These are phyloP conservation scores for Cavia porcellus DNA, from an alignment of 2,113 vertebrate genomes.

Conservation along the genomic window DNA sequence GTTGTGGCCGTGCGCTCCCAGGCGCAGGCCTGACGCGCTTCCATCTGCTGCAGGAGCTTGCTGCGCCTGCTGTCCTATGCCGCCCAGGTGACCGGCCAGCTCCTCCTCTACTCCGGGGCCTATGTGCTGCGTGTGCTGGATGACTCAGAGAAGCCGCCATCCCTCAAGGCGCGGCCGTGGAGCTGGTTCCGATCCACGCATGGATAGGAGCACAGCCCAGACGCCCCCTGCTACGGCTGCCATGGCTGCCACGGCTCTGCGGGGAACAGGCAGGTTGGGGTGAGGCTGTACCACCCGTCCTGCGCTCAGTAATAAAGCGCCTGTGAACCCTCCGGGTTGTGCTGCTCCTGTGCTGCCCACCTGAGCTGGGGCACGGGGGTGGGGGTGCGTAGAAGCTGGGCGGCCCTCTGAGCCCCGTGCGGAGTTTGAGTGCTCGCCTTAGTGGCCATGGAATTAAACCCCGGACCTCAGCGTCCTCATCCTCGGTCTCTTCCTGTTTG, in stretches of 20 bases:
- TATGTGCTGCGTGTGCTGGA: conserved; percentile 87
- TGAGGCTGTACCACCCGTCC: neutral
- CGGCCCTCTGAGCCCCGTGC: neutral
- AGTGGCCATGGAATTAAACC: neutral
- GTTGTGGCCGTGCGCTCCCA: neutral
- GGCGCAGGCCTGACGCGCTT: neutral
- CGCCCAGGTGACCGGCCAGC: conserved; percentile 88
- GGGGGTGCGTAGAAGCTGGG: too few relatives aligned
- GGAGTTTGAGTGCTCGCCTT: accelerated
- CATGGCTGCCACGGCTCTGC: too few relatives aligned
- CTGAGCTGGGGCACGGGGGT: too few relatives aligned
- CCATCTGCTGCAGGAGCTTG: conserved; percentile 84
- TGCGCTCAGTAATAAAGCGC: neutral
- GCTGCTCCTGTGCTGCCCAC: neutral
- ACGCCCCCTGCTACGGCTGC: accelerated
- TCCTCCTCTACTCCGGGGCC: conserved; percentile 87
- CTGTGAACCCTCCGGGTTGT: neutral
- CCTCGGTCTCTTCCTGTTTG: neutral
- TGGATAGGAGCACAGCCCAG: neutral
- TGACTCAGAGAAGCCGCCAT: conserved; percentile 79
- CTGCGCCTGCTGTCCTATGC: conserved; percentile 87
- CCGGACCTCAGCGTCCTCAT: neutral
- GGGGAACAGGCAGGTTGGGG: neutral
- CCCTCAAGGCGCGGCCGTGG: conserved; percentile 1
- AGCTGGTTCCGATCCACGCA: neutral